Percentiles rank a stretch among this genome's conserved stretches.
Conservation (phyloP, 2,888 invertebrate genomes). For the Neria commutata region DNA sequence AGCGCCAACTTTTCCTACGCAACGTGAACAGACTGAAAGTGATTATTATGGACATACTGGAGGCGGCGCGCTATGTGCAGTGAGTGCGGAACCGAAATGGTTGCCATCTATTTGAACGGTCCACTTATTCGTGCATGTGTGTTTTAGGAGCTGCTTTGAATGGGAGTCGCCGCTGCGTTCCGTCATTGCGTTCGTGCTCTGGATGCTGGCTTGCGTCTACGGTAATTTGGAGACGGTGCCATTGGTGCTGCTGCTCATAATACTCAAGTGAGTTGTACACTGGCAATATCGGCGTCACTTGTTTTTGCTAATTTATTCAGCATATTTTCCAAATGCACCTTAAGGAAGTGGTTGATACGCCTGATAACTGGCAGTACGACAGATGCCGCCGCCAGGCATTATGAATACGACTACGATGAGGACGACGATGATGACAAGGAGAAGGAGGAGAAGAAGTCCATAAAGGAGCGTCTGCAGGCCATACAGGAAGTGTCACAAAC, state of each 20-base stretch:
- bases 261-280: conserved; percentile 66
- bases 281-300: background rate
- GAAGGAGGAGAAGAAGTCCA: conserved; percentile 93
- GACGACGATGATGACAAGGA: conserved; percentile 93
- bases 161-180: conserved; percentile 94
- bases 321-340: background rate
- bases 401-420: conserved; percentile 71
- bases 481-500: conserved; percentile 97
- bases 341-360: conserved; percentile 60
- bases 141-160: conserved; percentile 86
- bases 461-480: conserved; percentile 91
- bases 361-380: conserved; percentile 55
- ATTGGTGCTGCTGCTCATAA: conserved; percentile 78
- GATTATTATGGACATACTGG: conserved; percentile 86
- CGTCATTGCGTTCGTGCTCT: conserved; percentile 80
- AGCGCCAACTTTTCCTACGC: conserved; percentile 89
- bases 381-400: conserved; percentile 55
- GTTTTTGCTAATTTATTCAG: background rate
- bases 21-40: conserved; percentile 92
- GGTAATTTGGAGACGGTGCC: conserved; percentile 97
- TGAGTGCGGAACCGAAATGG: conserved; percentile 62
- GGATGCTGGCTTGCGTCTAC: conserved; percentile 88
- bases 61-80: conserved; percentile 90
- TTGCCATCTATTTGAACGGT: background rate
- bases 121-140: background rate